These are phyloP conservation scores for Calliscelio sp. DNA, from an alignment of 2,888 invertebrate species.

Conservation along the genomic window DNA sequence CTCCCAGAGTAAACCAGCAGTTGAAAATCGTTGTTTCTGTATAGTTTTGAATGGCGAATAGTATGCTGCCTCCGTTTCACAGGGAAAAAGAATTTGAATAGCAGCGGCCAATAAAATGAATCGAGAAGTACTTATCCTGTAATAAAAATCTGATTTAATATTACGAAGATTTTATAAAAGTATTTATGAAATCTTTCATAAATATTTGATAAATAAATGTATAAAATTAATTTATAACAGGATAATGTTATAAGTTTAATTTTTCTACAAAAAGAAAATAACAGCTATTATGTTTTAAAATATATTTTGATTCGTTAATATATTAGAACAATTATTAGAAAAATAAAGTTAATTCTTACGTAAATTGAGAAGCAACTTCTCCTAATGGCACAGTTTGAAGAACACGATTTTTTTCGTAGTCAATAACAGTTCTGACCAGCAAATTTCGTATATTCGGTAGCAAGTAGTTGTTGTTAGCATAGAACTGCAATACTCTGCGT, in stretches of 20 bases:
- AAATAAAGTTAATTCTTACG: not conserved
- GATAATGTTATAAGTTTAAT: too few species aligned
- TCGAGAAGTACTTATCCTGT: not conserved
- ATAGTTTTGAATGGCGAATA: not conserved
- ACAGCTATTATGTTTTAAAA: too few species aligned
- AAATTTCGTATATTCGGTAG: constrained; percentile 8
- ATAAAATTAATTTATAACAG: not conserved
- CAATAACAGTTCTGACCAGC: constrained; percentile 11
- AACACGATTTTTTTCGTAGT: constrained; percentile 29
- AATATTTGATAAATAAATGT: too few species aligned
- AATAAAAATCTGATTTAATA: not conserved
- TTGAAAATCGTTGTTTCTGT: not conserved
- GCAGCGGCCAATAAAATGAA: not conserved
- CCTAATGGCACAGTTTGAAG: constrained; percentile 11
- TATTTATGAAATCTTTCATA: too few species aligned
- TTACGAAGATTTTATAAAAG: not conserved
- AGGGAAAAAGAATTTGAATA: not conserved
- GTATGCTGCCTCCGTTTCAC: not conserved
- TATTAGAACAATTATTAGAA: too few species aligned
- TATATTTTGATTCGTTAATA: too few species aligned
- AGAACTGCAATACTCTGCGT: constrained; percentile 16
- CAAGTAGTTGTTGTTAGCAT: constrained; percentile 7
- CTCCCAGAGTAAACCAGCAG: constrained; percentile 34
- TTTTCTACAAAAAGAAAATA: not conserved
- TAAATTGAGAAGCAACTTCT: constrained; percentile 10